A percentile compares a stretch with the other conserved stretches of the same genome.
Evolutionary conservation across 2,797 vertebrate genomes (phyloP).

Genomic region (Emys orbicularis): DNA sequence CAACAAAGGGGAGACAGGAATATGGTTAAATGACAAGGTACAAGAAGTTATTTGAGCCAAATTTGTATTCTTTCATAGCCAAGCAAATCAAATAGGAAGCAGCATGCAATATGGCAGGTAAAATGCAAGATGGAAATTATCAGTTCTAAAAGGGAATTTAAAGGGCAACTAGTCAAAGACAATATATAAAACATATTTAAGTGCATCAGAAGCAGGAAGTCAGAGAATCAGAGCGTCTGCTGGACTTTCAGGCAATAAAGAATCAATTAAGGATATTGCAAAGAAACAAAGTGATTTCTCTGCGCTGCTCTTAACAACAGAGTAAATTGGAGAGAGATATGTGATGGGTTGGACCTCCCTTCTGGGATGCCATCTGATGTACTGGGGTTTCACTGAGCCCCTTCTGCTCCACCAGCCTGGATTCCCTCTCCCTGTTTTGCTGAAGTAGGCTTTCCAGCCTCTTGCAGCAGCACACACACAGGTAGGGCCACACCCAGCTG

Average conservation of each 20-base stretch:
- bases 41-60: no score
- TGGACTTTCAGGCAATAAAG: constrained; percentile 38
- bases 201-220: constrained; percentile 49
- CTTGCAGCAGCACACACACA: no score
- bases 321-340: not conserved
- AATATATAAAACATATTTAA: constrained; percentile 59
- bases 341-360: no score
- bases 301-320: constrained; percentile 44
- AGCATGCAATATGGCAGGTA: not conserved
- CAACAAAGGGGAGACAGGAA: not conserved
- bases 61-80: not conserved
- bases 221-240: constrained; percentile 49
- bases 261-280: constrained; percentile 61
- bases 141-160: constrained; percentile 10
- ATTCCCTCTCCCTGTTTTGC: no score
- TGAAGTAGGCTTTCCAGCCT: no score
- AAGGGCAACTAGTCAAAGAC: constrained; percentile 53
- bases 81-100: constrained; percentile 35
- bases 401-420: no score
- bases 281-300: constrained; percentile 40
- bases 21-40: not conserved
- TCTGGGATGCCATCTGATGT: no score
- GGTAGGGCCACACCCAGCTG: no score
- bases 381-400: no score
- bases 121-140: no score